Base-by-base conservation (phyloP, 2,113 vertebrate genomes). In the Crotalus horridus region DNA sequence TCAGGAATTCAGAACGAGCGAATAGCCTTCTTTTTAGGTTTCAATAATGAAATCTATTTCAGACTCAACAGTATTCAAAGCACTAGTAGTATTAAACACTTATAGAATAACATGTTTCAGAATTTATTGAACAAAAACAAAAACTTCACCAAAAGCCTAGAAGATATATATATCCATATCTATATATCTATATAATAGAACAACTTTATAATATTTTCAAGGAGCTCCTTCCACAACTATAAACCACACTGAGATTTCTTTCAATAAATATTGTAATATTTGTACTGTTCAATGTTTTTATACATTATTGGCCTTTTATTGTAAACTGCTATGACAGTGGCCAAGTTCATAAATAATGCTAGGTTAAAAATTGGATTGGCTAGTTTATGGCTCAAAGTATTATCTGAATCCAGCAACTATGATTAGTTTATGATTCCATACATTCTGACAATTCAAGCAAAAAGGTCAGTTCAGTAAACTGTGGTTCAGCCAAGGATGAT, bases 11-110 rank as follows among this genome's bases (percentile, higher is more conserved):
- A 43, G 6, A 81, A 7, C 43, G 74, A 81, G 6, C 3, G 17
- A 81, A 7, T 43, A 43, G 33, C 74, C 33, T 81, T 39, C n/a
- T 81, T 81, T 43, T 21, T 81, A 81, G 39, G 17, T 20, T 81
- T 81, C 0, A 17, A 81, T 81, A 43, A 81, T 39, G 17, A 81
- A 39, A 39, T 81, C 74, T 39, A 4, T 96, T 96, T 94, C 90
- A 96, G 89, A 95, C 92, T 92, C 58, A 95, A 86, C 64, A 95
- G 85, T 94, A 95, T 93, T 95, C 93, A 95, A 90, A 96, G 89
- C 46, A 95, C 85, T 56, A 90, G 58, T 94, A 93, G 92, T 95
- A 91, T 94, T 94, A 92, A 33, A 61, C 20, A 89, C 17, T 51
- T 48, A 17, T 51, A 55, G 33, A 26, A 7, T 26, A 89, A 8